phyloP scores from a whole-genome alignment of 2,113 vertebrate species.

The Melanostigma gelatinosum region DNA sequence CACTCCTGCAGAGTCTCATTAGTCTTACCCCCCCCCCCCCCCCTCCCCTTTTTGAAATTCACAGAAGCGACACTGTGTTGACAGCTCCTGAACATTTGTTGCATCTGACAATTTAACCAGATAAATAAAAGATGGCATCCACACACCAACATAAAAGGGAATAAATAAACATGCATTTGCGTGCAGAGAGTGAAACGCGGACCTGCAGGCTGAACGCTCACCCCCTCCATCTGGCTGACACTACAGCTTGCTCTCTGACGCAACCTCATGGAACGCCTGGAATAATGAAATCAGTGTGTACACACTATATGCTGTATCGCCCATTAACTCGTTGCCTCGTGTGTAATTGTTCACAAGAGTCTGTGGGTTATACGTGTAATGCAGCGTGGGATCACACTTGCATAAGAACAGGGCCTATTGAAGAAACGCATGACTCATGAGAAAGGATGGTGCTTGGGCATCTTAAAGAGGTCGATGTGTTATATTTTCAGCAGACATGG shows the following conservation, averaged over 20 bases:
- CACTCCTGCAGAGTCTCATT: constrained; percentile 29
- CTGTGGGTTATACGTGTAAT: constrained; percentile 47
- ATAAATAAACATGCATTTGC: constrained; percentile 30
- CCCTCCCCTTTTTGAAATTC: neutral
- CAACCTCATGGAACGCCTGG: constrained; percentile 34
- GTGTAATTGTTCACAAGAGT: constrained; percentile 54
- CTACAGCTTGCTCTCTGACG: neutral
- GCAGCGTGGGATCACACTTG: constrained; percentile 32
- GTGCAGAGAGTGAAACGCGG: constrained; percentile 27
- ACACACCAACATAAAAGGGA: constrained; percentile 18
- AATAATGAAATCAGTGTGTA: constrained; percentile 46
- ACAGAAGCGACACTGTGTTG: neutral
- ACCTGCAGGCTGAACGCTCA: constrained; percentile 32
- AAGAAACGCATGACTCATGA: constrained; percentile 9
- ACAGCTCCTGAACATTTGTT: constrained; percentile 20
- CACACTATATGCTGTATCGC: constrained; percentile 39
- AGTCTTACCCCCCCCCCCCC: neutral
- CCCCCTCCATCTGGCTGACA: constrained; percentile 48
- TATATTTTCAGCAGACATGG: constrained; percentile 13
- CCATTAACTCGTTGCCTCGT: constrained; percentile 58
- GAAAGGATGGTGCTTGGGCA: neutral
- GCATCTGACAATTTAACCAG: neutral
- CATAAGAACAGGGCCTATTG: neutral
- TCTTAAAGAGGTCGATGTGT: constrained; percentile 35
- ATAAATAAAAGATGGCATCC: constrained; percentile 39